phyloP scores from a whole-genome alignment of 2,797 vertebrate species.

The Xenentodon cancila region DNA sequence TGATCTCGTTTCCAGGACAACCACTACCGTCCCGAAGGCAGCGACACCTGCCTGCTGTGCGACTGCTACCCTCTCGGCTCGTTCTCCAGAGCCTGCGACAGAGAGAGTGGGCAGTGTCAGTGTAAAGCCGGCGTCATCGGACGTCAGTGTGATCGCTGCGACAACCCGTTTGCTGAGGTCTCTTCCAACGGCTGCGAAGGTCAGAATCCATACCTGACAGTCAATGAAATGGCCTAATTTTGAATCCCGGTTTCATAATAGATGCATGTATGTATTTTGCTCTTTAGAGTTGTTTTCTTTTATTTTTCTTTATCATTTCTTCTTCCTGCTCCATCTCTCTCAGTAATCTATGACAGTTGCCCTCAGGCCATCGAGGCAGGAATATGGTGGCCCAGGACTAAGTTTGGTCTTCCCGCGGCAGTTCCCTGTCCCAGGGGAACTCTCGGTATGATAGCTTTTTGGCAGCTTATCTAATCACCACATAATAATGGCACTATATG shows the following conservation, averaged over 20 bases:
- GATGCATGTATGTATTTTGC: neutral
- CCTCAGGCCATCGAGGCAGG: slow-evolving; percentile 91
- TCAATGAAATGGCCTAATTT: neutral
- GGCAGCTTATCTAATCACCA: slow-evolving; percentile 66
- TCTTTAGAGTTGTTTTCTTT: slow-evolving; percentile 4
- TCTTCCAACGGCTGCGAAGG: slow-evolving; percentile 93
- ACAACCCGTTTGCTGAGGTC: slow-evolving; percentile 97
- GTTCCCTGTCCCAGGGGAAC: slow-evolving; percentile 93
- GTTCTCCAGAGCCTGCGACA: slow-evolving; percentile 89
- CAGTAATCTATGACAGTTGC: slow-evolving; percentile 98
- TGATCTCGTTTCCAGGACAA: slow-evolving; percentile 85
- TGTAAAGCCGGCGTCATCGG: slow-evolving; percentile 96
- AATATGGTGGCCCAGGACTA: slow-evolving; percentile 98
- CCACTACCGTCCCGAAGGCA: slow-evolving; percentile 85
- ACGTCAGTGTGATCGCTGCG: slow-evolving; percentile 92
- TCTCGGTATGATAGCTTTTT: slow-evolving; percentile 79
- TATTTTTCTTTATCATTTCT: slow-evolving; percentile 15
- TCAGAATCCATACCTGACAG: slow-evolving; percentile 52
- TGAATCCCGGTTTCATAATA: slow-evolving; percentile 6
- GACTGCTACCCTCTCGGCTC: slow-evolving; percentile 95
- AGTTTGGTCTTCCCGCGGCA: slow-evolving; percentile 92
- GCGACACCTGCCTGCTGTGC: slow-evolving; percentile 87
- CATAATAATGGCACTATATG: slow-evolving; percentile 61
- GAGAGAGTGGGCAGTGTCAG: slow-evolving; percentile 89
- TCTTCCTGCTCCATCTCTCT: slow-evolving; percentile 4